Evolutionary conservation across 2,888 invertebrate species (phyloP).

Genomic region (Opisthograptis luteolata): DNA sequence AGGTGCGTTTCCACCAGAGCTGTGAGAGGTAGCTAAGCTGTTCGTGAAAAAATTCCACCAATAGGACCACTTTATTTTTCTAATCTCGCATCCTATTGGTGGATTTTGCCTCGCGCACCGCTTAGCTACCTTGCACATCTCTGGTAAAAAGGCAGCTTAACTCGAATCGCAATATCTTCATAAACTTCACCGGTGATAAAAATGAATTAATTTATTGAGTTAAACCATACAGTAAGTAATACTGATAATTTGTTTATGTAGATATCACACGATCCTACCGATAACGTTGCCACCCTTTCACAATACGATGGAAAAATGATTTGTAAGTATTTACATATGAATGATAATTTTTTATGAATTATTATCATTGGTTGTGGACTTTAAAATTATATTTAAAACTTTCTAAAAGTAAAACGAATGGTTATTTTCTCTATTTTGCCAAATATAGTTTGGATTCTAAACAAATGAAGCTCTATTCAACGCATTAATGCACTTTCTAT

Average conservation of each 20-base stretch:
- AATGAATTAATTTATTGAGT: conserved; percentile 15
- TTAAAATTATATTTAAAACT: conserved; percentile 27
- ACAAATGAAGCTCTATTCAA: conserved; percentile 58
- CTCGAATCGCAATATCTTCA: conserved; percentile 68
- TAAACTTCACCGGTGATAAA: conserved; percentile 47
- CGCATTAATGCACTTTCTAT: conserved; percentile 50
- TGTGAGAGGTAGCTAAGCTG: no score
- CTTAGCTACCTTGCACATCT: conserved; percentile 64
- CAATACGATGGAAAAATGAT: conserved; percentile 39
- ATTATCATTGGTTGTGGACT: conserved; percentile 51
- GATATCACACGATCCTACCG: conserved; percentile 63
- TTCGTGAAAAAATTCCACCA: no score
- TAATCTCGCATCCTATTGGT: no score
- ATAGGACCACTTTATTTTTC: no score
- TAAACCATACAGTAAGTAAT: conserved; percentile 56
- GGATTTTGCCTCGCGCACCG: no score
- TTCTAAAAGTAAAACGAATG: conserved; percentile 20
- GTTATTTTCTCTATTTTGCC: conserved; percentile 33
- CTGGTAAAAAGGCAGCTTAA: conserved; percentile 62
- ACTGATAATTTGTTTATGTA: conserved; percentile 64
- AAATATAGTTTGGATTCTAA: conserved; percentile 30
- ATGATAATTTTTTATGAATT: conserved; percentile 52
- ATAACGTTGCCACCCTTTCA: conserved; percentile 35
- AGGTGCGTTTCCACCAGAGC: no score
- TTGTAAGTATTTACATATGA: conserved; percentile 66